phyloP scores from a whole-genome alignment of 2,888 invertebrate genomes.

The Anodontia alba region DNA sequence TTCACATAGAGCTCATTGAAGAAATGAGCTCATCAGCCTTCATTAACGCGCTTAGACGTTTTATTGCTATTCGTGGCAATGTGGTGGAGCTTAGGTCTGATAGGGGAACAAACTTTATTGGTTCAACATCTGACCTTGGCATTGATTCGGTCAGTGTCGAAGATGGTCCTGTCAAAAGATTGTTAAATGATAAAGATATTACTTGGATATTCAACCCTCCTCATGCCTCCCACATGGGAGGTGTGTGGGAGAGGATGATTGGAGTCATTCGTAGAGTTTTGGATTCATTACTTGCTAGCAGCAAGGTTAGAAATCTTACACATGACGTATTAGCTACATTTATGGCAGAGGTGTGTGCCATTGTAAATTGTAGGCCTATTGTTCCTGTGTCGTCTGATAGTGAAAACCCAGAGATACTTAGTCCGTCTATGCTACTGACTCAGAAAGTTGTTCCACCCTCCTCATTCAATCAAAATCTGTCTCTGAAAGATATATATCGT shows the following conservation, averaged over 20 bases:
- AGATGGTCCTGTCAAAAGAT: constrained; percentile 27
- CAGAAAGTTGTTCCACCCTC: not conserved
- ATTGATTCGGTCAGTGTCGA: constrained; percentile 52
- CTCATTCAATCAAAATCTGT: not conserved
- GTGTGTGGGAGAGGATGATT: constrained; percentile 55
- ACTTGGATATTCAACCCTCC: constrained; percentile 58
- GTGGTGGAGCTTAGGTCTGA: constrained; percentile 42
- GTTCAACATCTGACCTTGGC: constrained; percentile 35
- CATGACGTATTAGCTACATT: constrained; percentile 55
- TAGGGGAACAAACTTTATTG: constrained; percentile 58
- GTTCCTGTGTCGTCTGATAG: constrained; percentile 35
- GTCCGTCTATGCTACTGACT: constrained; percentile 20
- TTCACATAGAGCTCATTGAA: constrained; percentile 54
- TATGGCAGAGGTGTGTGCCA: constrained; percentile 56
- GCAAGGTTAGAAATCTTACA: constrained; percentile 22
- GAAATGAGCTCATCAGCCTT: constrained; percentile 41
- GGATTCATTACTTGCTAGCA: constrained; percentile 52
- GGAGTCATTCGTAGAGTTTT: constrained; percentile 44
- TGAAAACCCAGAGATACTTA: constrained; percentile 24
- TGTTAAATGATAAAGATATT: constrained; percentile 26
- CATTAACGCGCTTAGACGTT: constrained; percentile 41
- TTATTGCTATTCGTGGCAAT: constrained; percentile 19
- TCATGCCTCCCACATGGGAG: constrained; percentile 56
- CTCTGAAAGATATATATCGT: constrained; percentile 12
- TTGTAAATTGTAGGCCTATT: constrained; percentile 48